A percentile compares a stretch with the other conserved stretches of the same genome.
phyloP scores from a whole-genome alignment of 2,113 vertebrate genomes.

The Phalacrocorax aristotelis region DNA sequence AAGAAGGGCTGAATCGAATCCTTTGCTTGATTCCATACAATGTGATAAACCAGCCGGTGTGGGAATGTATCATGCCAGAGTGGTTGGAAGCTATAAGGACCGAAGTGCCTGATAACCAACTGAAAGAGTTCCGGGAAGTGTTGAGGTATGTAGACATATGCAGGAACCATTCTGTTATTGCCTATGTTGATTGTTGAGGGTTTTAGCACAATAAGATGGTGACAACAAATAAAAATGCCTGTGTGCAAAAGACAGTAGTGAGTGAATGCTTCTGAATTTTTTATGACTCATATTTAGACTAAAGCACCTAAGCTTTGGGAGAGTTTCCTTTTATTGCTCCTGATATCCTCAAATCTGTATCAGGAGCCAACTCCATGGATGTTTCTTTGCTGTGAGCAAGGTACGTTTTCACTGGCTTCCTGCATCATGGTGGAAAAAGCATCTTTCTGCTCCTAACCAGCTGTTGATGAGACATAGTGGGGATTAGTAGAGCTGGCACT shows the following conservation, averaged over 20 bases:
- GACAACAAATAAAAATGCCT: background rate
- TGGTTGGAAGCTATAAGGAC: conserved; percentile 96
- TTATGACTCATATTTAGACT: background rate
- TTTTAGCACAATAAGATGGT: background rate
- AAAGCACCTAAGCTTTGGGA: background rate
- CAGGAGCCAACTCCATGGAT: background rate
- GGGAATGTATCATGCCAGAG: conserved; percentile 98
- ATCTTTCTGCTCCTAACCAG: background rate
- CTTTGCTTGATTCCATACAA: conserved; percentile 98
- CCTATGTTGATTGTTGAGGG: background rate
- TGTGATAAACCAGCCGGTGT: conserved; percentile 94
- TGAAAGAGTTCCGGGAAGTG: conserved; percentile 97
- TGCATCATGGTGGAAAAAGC: background rate
- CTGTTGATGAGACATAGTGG: background rate
- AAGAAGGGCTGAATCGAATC: conserved; percentile 96
- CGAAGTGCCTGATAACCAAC: conserved; percentile 92
- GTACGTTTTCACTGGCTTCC: background rate
- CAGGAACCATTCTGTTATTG: background rate
- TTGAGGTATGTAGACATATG: conserved; percentile 82
- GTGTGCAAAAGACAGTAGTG: background rate
- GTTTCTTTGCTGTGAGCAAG: background rate
- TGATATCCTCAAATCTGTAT: background rate
- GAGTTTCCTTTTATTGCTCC: background rate
- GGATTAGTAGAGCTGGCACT: background rate
- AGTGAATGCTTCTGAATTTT: background rate